Evolutionary conservation across 2,888 invertebrate species (phyloP).

Genomic region (Megaustenia siamemsis): DNA sequence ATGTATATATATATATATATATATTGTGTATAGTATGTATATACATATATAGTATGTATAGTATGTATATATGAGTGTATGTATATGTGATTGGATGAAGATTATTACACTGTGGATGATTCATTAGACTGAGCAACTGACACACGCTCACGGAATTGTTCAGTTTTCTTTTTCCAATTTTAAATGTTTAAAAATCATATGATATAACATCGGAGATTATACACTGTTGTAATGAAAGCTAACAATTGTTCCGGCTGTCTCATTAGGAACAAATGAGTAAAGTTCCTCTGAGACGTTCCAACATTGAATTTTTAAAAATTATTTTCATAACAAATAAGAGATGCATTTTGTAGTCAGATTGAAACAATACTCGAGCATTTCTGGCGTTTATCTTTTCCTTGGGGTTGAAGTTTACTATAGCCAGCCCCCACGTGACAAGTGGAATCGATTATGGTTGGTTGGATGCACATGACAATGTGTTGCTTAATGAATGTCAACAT

Average conservation of each 20-base stretch:
- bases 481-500: constrained; percentile 36
- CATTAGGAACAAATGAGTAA: background rate
- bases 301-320: background rate
- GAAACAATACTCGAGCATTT: constrained; percentile 5
- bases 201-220: too few species aligned
- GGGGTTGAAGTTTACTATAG: constrained; percentile 10
- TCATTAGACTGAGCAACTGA: too few species aligned
- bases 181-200: too few species aligned
- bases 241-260: background rate
- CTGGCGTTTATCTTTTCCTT: background rate
- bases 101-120: background rate
- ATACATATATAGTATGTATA: too few species aligned
- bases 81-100: background rate
- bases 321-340: too few species aligned
- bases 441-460: constrained; percentile 48
- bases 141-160: too few species aligned
- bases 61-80: too few species aligned
- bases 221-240: too few species aligned
- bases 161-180: too few species aligned
- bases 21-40: too few species aligned
- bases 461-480: constrained; percentile 32
- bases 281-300: background rate
- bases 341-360: background rate
- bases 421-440: constrained; percentile 30
- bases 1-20: constrained; percentile 1